Evolutionary conservation across 2,888 invertebrate genomes (phyloP), one percentile per base, ranked within the genome.

Genomic region (Embidobia sp.): DNA sequence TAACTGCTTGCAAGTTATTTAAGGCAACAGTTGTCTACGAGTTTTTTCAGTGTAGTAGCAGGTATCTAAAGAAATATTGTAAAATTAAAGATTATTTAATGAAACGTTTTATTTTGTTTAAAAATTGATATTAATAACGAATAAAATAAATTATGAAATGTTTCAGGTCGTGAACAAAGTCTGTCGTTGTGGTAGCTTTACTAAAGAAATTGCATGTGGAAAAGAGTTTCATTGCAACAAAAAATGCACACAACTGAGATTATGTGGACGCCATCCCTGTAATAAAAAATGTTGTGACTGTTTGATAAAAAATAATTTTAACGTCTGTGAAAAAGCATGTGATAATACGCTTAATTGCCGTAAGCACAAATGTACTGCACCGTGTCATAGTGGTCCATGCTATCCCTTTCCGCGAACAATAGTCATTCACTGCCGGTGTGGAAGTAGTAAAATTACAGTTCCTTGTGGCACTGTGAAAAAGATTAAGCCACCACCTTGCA

Each of bases 221-320:
- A 97, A 97, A 87, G 94, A 94, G 16, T 97, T 94, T 83, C 92
- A 93, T 53, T 98, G 98, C 90, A 97, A 97, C 73, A 94, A 94
- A 0, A 98, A 98, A 90, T 98, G 98, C 88, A 93, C 94, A 82
- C 93, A 93, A 26, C 92, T 93, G 81, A 93, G 94, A 67, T 93
- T 95, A 48, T 98, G 98, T 88, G 93, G 95, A 0, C 94, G 95
- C 83, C 98, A 98, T 91, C 92, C 93, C 0, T 98, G 98, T 90
- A 97, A 95, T 82, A 92, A 94, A 79, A 89, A 89, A 48, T 89
- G 89, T 37, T 89, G 89, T 69, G 88, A 89, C 35, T 89, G 89
- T 33, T n/a, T 85, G 2, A 55, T 81, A 5, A 85, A 83, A 13
- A 86, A 85, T 11, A 83, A 78, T 1, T 86, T 78, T 8, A 86